Evolutionary conservation across 2,888 invertebrate species (phyloP).

Genomic region (Myathropa florea): DNA sequence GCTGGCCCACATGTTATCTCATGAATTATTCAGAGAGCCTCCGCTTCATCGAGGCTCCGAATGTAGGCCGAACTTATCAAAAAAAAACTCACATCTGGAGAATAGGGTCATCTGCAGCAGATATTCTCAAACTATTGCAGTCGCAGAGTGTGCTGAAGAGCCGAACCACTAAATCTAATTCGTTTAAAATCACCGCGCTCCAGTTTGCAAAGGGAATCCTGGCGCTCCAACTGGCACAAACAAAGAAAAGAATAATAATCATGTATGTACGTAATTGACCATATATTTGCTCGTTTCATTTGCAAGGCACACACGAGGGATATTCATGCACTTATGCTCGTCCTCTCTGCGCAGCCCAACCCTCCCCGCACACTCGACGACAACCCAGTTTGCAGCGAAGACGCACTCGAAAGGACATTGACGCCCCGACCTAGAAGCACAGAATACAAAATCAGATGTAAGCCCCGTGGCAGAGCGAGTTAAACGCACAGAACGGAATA

Average conservation of each 20-base stretch:
- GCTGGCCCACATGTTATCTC: slow-evolving; percentile 2
- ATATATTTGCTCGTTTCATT: slow-evolving; percentile 35
- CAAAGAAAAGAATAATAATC: neutral
- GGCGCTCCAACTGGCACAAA: neutral
- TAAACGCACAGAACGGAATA: neutral
- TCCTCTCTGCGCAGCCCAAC: neutral
- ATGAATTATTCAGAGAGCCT: slow-evolving; percentile 12
- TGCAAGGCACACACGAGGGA: neutral
- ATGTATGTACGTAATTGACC: slow-evolving; percentile 15
- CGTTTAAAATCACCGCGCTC: slow-evolving; percentile 19
- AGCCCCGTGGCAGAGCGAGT: slow-evolving; percentile 34
- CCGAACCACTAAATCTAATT: neutral
- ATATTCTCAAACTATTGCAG: neutral
- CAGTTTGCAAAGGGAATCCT: slow-evolving; percentile 1
- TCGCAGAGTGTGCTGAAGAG: neutral
- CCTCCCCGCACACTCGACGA: slow-evolving; percentile 21
- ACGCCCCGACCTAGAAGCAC: slow-evolving; percentile 58
- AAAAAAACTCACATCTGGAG: neutral
- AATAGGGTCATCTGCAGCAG: slow-evolving; percentile 6
- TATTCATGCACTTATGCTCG: slow-evolving; percentile 23
- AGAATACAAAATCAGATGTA: slow-evolving; percentile 56
- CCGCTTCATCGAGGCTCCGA: neutral
- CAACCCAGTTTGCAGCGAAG: slow-evolving; percentile 49
- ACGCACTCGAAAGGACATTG: slow-evolving; percentile 67
- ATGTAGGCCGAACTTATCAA: slow-evolving; percentile 22